Base-by-base conservation (phyloP, 2,888 invertebrate genomes). In the Ceratothoa steindachneri region DNA sequence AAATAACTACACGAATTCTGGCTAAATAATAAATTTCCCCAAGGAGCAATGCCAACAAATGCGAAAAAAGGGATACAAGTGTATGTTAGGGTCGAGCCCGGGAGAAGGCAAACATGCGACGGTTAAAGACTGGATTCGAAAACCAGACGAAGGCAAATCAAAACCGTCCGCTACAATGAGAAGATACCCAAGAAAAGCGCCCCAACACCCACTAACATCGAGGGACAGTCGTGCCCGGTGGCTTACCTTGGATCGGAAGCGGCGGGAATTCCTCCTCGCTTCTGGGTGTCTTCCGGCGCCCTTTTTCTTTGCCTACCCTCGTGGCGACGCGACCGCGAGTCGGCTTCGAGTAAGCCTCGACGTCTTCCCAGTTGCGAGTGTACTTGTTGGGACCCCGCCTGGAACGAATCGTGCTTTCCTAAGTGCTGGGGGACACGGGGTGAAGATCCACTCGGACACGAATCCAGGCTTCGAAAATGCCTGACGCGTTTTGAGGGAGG, bases 351-450 rank as follows among this genome's bases (percentile, higher is more conserved):
- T 95, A 95, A 0, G 95, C 95, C 83, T 92, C 92, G 83, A 93
- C 93, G 83, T 95, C 95, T 83, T 95, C 93, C 94, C 95, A 95
- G 75, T 93, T 93, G 12, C 95, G 88, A 0, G 92, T 93, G 84
- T 95, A 95, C 84, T 94, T 95, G 83, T 91, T 94, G 0, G 95
- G 95, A 0, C 95, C 94, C 71, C 95, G 92, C 0, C 92, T 92
- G 82, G 19, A 51, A 51, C 15, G 19, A 51, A 51, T n/a, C n/a
- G n/a, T n/a, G n/a, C n/a, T n/a, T n/a, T n/a, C n/a, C n/a, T n/a
- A n/a, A n/a, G n/a, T n/a, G n/a, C n/a, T n/a, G n/a, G n/a, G n/a
- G n/a, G n/a, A n/a, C n/a, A n/a, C n/a, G n/a, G n/a, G n/a, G n/a
- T n/a, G n/a, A n/a, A n/a, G n/a, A n/a, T n/a, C n/a, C n/a, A n/a